These are phyloP conservation scores for Drosophila meridiana DNA, from an alignment of 2,888 invertebrate species.

Conservation along the genomic window DNA sequence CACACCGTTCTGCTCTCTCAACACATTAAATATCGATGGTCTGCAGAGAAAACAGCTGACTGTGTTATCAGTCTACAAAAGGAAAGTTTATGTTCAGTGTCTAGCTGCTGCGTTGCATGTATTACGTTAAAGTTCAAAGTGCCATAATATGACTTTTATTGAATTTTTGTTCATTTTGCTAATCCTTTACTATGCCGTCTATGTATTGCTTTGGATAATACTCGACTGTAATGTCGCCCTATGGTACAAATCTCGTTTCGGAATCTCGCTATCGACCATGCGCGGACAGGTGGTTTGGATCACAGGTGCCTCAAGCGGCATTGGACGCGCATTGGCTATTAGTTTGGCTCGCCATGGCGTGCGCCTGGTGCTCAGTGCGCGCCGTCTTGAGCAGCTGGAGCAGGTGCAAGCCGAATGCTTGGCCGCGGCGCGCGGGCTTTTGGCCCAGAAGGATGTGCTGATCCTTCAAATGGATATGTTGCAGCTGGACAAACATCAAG, in stretches of 20 bases:
- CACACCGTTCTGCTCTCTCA: background rate
- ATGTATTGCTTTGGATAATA: constrained; percentile 86
- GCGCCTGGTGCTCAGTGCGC: constrained; percentile 89
- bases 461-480: constrained; percentile 90
- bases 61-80: constrained; percentile 26
- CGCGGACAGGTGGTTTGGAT: constrained; percentile 92
- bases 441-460: constrained; percentile 88
- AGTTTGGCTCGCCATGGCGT: constrained; percentile 89
- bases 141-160: constrained; percentile 77
- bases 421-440: constrained; percentile 78
- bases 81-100: background rate
- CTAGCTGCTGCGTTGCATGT: background rate
- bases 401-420: constrained; percentile 89
- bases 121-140: constrained; percentile 35
- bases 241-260: constrained; percentile 87
- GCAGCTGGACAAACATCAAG: constrained; percentile 87
- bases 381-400: constrained; percentile 88
- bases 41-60: constrained; percentile 44
- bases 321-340: constrained; percentile 91
- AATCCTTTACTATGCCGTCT: constrained; percentile 86
- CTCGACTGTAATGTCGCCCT: constrained; percentile 88
- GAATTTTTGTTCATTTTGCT: constrained; percentile 78
- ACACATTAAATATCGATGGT: background rate
- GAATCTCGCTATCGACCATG: constrained; percentile 86
- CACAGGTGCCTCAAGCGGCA: constrained; percentile 94